Evolutionary conservation across 2,888 invertebrate genomes (phyloP).

Genomic region (Caenorhabditis macrosperma): DNA sequence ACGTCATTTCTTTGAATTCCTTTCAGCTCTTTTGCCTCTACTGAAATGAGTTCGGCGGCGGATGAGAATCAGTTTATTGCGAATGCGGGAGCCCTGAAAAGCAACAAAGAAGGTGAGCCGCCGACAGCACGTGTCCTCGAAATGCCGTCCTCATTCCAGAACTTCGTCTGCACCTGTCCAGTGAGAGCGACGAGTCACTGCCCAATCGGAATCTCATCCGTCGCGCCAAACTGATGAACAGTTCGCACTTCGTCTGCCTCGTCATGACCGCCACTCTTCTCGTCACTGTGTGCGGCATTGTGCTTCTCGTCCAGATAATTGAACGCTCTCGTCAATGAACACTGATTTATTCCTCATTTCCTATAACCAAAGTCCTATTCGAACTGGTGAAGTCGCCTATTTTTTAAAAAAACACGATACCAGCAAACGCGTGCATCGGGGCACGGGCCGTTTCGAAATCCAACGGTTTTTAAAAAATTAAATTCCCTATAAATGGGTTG

Average conservation of each 20-base stretch:
- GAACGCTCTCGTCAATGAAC: slow-evolving; percentile 50
- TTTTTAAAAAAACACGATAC: too few species aligned
- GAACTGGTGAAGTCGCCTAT: too few species aligned
- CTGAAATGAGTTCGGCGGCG: slow-evolving; percentile 15
- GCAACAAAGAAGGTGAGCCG: slow-evolving; percentile 39
- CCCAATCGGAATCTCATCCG: slow-evolving; percentile 30
- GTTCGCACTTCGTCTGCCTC: slow-evolving; percentile 46
- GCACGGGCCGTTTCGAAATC: too few species aligned
- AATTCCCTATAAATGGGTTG: too few species aligned
- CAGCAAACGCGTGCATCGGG: too few species aligned
- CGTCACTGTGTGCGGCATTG: slow-evolving; percentile 42
- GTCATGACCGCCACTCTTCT: slow-evolving; percentile 48
- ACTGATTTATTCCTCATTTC: too few species aligned
- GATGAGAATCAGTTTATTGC: slow-evolving; percentile 40
- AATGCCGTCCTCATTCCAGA: slow-evolving; percentile 15
- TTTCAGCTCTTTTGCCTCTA: background rate
- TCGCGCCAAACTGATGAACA: slow-evolving; percentile 43
- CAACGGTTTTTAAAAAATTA: too few species aligned
- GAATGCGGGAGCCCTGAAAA: slow-evolving; percentile 36
- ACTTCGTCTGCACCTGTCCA: slow-evolving; percentile 42
- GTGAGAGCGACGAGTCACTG: slow-evolving; percentile 28
- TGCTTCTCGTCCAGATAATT: slow-evolving; percentile 41
- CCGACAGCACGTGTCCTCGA: background rate
- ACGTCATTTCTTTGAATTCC: background rate
- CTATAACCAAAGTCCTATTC: too few species aligned